Evolutionary conservation across 2,797 vertebrate species (phyloP).

Genomic region (Telmatherina bonti): DNA sequence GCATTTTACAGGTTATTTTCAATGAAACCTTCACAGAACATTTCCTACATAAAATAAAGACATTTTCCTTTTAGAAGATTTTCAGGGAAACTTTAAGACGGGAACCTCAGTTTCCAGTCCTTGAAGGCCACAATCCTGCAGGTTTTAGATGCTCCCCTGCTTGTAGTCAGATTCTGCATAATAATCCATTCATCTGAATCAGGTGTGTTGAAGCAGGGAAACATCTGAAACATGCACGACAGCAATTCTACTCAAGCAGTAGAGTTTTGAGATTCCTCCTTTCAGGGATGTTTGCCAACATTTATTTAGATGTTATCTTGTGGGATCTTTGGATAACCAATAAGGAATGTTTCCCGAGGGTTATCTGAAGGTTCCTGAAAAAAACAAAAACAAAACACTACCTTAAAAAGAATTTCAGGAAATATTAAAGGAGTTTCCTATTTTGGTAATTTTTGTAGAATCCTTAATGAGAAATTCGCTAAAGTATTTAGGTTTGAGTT

Average conservation of each 20-base stretch:
- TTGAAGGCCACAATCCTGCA: too few species aligned
- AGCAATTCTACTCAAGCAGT: too few species aligned
- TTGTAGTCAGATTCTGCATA: too few species aligned
- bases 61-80: too few species aligned
- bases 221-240: not conserved
- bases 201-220: too few species aligned
- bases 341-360: not conserved
- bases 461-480: not conserved
- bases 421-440: not conserved
- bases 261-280: not conserved
- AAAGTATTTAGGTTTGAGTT: too few species aligned
- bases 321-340: not conserved
- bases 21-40: too few species aligned
- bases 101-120: too few species aligned
- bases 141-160: too few species aligned
- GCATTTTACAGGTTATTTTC: too few species aligned
- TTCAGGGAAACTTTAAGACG: too few species aligned
- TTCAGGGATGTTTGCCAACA: not conserved
- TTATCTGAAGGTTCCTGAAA: not conserved
- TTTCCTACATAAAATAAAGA: too few species aligned
- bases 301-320: not conserved
- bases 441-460: not conserved
- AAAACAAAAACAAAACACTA: not conserved
- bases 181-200: not conserved
- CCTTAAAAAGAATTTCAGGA: not conserved